A percentile compares a stretch with the other conserved stretches of the same genome.
phyloP scores from a whole-genome alignment of 2,888 invertebrate genomes.

The Xestia sexstrigata region DNA sequence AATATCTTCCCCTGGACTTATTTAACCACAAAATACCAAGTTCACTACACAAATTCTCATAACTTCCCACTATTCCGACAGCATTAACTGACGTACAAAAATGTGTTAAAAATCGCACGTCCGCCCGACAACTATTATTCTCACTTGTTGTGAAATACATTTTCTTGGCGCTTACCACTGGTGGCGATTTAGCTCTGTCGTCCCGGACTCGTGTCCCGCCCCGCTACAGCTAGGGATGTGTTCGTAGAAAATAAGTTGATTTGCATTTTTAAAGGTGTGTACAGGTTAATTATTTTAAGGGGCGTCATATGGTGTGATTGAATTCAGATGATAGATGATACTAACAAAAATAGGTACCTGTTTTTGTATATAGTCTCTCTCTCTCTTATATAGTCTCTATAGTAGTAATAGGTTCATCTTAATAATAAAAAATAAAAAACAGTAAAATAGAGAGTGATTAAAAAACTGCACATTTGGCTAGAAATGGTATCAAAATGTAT shows the following conservation, averaged over 20 bases:
- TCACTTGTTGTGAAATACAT: constrained; percentile 88
- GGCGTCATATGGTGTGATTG: not conserved
- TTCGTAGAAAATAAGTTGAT: not conserved
- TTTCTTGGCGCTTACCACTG: constrained; percentile 86
- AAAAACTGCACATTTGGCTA: not conserved
- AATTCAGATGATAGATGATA: no score
- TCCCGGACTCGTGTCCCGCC: constrained; percentile 60
- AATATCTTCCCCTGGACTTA: not conserved
- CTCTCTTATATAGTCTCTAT: no score
- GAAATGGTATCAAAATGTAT: not conserved
- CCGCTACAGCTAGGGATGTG: constrained; percentile 59
- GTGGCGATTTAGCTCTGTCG: constrained; percentile 88
- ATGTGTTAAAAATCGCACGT: constrained; percentile 78
- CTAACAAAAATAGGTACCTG: not conserved
- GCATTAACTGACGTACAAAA: constrained; percentile 64
- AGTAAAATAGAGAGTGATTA: not conserved
- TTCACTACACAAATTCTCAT: constrained; percentile 21
- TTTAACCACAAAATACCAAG: not conserved
- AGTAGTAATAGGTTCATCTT: no score
- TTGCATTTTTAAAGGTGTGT: not conserved
- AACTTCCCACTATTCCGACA: constrained; percentile 6
- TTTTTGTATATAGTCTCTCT: no score
- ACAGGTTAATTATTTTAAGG: not conserved
- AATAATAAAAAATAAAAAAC: not conserved
- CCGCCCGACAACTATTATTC: constrained; percentile 86